phyloP scores from a whole-genome alignment of 2,888 invertebrate genomes.

The Deroplatys truncata region DNA sequence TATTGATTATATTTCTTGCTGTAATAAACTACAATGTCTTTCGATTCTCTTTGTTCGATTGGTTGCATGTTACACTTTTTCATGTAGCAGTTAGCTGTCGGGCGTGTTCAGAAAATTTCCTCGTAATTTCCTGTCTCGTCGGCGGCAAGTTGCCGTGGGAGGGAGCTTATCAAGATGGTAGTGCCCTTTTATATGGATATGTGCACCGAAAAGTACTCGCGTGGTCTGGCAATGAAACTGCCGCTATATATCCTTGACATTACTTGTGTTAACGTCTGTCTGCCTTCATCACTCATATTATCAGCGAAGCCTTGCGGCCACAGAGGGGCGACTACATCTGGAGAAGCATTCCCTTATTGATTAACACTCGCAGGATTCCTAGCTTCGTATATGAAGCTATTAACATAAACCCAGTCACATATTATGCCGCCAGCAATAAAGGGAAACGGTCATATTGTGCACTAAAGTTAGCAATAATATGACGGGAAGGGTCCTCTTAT shows the following conservation, averaged over 20 bases:
- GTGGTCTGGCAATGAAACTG: neutral
- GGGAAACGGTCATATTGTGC: too few relatives aligned
- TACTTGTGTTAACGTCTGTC: too few relatives aligned
- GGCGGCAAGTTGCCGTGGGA: neutral
- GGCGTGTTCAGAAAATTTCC: neutral
- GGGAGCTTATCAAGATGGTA: neutral
- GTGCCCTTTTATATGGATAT: neutral
- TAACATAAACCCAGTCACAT: neutral
- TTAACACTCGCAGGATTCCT: neutral
- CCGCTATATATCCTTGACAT: neutral
- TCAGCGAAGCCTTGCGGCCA: neutral
- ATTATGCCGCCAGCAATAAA: too few relatives aligned
- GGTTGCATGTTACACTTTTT: neutral
- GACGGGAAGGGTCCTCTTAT: too few relatives aligned
- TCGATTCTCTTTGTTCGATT: too few relatives aligned
- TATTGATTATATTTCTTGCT: too few relatives aligned
- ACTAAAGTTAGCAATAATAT: too few relatives aligned
- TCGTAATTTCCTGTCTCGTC: neutral
- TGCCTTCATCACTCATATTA: neutral
- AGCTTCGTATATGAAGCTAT: neutral
- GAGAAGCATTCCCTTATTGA: neutral
- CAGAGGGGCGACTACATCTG: neutral
- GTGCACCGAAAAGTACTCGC: neutral
- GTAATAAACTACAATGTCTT: too few relatives aligned
- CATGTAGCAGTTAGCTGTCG: neutral